Conservation (phyloP, 2,113 vertebrate species). For the Rhombomys opimus region DNA sequence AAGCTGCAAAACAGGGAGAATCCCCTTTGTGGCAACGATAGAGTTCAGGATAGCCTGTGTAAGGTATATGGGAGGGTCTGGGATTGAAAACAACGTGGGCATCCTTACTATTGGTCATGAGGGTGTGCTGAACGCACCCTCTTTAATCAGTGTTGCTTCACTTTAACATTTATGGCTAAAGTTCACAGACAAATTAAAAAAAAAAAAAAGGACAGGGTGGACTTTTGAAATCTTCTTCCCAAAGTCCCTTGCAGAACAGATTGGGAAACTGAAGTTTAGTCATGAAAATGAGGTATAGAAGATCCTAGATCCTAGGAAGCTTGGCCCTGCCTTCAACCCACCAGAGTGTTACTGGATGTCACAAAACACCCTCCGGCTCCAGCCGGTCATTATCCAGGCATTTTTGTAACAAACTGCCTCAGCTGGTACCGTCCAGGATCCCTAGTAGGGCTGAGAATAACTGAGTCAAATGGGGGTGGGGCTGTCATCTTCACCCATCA, state of each 20-base stretch:
- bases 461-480: not conserved
- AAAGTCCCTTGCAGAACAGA: not conserved
- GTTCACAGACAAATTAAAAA: not conserved
- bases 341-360: rapidly evolving
- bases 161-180: slow-evolving; percentile 18
- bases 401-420: not conserved
- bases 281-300: not conserved
- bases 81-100: too few relatives aligned
- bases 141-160: not conserved
- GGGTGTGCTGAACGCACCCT: not conserved
- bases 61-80: rapidly evolving
- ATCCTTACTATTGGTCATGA: not conserved
- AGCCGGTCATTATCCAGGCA: rapidly evolving
- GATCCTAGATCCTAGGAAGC: not conserved
- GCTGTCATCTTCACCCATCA: not conserved
- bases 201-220: not conserved
- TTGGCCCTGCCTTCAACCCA: not conserved
- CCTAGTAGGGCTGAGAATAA: not conserved
- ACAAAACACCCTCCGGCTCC: not conserved
- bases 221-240: not conserved
- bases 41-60: not conserved
- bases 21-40: rapidly evolving
- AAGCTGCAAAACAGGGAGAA: too few relatives aligned
- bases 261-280: not conserved
- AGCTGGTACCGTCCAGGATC: not conserved